Evolutionary conservation across 2,113 vertebrate species (phyloP).

Genomic region (Cyprinodon variegatus): DNA sequence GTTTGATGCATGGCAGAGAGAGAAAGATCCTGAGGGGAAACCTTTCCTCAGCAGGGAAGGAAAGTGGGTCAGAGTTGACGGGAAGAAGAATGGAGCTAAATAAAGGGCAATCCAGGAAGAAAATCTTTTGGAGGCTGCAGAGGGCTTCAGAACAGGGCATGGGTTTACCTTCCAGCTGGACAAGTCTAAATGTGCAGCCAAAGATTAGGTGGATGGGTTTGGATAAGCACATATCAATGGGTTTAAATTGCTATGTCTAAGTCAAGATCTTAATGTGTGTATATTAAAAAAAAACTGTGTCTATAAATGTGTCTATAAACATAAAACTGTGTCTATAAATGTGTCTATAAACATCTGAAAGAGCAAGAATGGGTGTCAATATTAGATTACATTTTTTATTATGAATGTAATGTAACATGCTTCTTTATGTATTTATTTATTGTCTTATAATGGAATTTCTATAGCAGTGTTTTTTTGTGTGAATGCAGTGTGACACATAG

Average conservation of each 20-base stretch:
- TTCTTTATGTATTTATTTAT: too few species aligned
- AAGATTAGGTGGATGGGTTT: background rate
- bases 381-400: too few species aligned
- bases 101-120: background rate
- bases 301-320: too few species aligned
- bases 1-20: background rate
- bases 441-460: too few species aligned
- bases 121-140: background rate
- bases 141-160: background rate
- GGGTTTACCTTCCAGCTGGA: background rate
- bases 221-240: background rate
- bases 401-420: too few species aligned
- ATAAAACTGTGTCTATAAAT: too few species aligned
- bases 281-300: too few species aligned
- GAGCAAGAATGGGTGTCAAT: too few species aligned
- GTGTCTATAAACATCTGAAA: too few species aligned
- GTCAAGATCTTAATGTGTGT: background rate
- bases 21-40: background rate
- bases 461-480: too few species aligned
- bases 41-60: background rate
- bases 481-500: too few species aligned
- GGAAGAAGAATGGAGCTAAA: background rate
- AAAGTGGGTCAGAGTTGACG: background rate
- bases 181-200: background rate
- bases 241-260: background rate